Base-by-base conservation (phyloP, 1,140 invertebrate species). In the Cryptotermes secundus region DNA sequence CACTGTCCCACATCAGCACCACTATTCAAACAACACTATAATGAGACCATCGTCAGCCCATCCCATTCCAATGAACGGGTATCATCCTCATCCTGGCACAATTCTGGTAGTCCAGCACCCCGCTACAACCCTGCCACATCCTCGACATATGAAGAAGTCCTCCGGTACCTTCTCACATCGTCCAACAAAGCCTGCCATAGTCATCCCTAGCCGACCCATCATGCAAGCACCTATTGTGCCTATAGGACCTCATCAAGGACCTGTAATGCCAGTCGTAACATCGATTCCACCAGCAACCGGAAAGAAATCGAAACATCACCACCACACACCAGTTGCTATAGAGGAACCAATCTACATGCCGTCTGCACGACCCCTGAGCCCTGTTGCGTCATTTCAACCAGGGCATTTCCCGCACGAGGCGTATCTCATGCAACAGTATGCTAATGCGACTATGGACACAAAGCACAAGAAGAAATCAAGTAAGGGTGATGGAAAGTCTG, bases 311-410 rank as follows among this genome's bases (percentile, higher is more conserved):
- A 42, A 82, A 31, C 87, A 86, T 34, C 83, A 85, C 19, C 53
- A 72, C 59, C 59, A 26, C 16, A 26, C 59, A 31, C 83, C 83
- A 34, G 65, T 53, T 26, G 79, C 83, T 16, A 87, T 91, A 85
- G 93, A 93, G 87, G 93, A 93, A 87, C 93, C 93, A 0, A 92
- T 93, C 85, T 93, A 93, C 87, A 92, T 93, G 90, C 92, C 92
- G 12, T 91, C 91, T 24, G 90, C 90, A 80, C 87, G 93, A 72
- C 92, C 92, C 10, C 86, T 93, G 84, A 92, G 92, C 84, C 92
- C 93, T 2, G 90, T 92, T 0, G 92, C 92, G 0, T 93, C 92
- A 42, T 93, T 93, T 87, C 92, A 93, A 86, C 92, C 93, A 0
- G 91, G 90, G 3, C 92, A 92, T 86, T 93, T 93, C 86, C 93